Evolutionary conservation across 1,140 invertebrate genomes (phyloP), one percentile per base, ranked within the genome.

Genomic region (Acyrthosiphon pisum): DNA sequence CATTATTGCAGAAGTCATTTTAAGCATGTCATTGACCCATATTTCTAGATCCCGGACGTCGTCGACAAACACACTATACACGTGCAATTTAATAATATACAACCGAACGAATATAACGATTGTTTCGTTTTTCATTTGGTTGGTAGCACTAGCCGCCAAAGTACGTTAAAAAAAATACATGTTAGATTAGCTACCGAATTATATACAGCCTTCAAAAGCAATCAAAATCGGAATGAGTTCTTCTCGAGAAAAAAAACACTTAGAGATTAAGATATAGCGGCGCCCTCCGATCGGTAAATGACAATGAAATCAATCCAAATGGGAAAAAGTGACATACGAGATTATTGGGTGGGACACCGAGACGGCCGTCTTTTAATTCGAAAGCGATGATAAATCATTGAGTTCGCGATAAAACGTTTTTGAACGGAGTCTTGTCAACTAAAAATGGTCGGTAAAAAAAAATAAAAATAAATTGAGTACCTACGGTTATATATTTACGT

Each of bases 381-480:
- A 76, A 76, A n/a, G n/a, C 14, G 60, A 76, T 76, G n/a, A 76
- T 76, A 76, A 76, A 76, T 76, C 60, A 76, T 76, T 76, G 60
- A 14, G 30, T 76, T 76, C 14, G 30, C 6, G n/a, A 76, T 76
- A 76, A 76, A 76, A n/a, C 60, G 30, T n/a, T 76, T 76, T 76
- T 6, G n/a, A 76, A 76, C 60, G 60, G 30, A n/a, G 60, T 18
- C 60, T 76, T 76, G 60, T n/a, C 60, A 18, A n/a, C n/a, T n/a
- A 76, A 76, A 68, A 76, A n/a, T n/a, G 60, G 30, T 76, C n/a
- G 4, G 60, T 76, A 76, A 76, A 76, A 18, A n/a, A 53, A 53
- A 53, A 53, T 14, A 53, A 53, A 53, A 68, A 76, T 76, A n/a
- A 76, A n/a, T 76, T 11, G n/a, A n/a, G 60, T 18, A n/a, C n/a